A percentile compares a stretch with the other conserved stretches of the same genome.
Evolutionary conservation across 2,113 vertebrate genomes (phyloP).

Genomic region (Hemiscyllium ocellatum): DNA sequence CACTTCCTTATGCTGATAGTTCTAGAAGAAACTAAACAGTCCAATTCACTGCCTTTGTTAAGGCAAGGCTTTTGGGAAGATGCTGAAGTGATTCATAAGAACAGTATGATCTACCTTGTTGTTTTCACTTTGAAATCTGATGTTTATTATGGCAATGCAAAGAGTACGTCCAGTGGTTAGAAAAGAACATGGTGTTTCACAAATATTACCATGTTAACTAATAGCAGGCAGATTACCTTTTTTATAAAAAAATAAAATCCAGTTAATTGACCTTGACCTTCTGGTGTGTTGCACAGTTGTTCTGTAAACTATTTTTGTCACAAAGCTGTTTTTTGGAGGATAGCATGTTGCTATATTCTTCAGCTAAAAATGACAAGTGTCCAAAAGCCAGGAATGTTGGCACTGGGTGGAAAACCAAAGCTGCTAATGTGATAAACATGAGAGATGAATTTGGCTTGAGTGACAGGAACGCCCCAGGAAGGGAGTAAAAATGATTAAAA

Average conservation of each 20-base stretch:
- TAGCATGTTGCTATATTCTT: not conserved
- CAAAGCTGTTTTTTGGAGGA: not conserved
- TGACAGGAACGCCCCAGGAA: not conserved
- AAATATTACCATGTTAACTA: slow-evolving; percentile 15
- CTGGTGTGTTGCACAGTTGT: not conserved
- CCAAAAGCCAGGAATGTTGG: slow-evolving; percentile 23
- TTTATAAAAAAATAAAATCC: not conserved
- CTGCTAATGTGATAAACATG: slow-evolving; percentile 17
- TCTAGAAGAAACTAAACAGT: not conserved
- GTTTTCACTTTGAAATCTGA: not conserved
- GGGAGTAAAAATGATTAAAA: not conserved
- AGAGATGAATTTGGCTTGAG: not conserved
- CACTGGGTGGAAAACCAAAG: slow-evolving; percentile 9
- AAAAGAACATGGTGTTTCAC: slow-evolving; percentile 21
- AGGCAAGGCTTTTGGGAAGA: not conserved
- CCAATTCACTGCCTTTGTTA: not conserved
- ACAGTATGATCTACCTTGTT: slow-evolving; percentile 5
- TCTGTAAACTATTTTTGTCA: not conserved
- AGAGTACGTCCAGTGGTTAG: slow-evolving; percentile 15
- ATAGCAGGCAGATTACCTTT: not conserved
- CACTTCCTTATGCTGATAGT: not conserved
- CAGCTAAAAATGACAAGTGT: not conserved
- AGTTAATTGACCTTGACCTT: not conserved
- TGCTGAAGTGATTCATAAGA: not conserved
- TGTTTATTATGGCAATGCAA: slow-evolving; percentile 18